Evolutionary conservation across 2,113 vertebrate genomes (phyloP).

Genomic region (Brevimyrus niger): DNA sequence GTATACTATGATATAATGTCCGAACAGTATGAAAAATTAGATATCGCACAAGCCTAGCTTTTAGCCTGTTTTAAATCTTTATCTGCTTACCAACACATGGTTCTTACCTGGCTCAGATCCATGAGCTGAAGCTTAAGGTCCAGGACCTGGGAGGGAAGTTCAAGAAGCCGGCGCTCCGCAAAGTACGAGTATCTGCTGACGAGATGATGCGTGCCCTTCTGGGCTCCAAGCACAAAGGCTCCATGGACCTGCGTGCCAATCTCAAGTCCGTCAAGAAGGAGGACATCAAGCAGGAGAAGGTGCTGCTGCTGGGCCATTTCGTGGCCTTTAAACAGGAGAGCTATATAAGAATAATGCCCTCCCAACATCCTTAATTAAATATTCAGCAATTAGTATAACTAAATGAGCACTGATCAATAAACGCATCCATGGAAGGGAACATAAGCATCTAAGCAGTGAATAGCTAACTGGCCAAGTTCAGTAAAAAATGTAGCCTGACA

Average conservation of each 20-base stretch:
- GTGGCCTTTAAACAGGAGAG: background rate
- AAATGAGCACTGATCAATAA: background rate
- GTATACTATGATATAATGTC: background rate
- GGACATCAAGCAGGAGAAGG: slow-evolving; percentile 84
- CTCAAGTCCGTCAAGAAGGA: slow-evolving; percentile 99
- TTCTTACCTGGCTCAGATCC: slow-evolving; percentile 61
- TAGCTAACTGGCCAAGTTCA: background rate
- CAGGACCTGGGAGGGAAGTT: slow-evolving; percentile 92
- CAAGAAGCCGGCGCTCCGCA: slow-evolving; percentile 83
- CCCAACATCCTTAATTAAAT: background rate
- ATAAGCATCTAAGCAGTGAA: background rate
- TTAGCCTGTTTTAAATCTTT: background rate
- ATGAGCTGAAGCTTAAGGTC: slow-evolving; percentile 90
- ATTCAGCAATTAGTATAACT: background rate
- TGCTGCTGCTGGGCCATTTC: slow-evolving; percentile 18
- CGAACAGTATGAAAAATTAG: background rate
- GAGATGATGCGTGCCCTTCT: slow-evolving; percentile 95
- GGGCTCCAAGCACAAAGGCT: slow-evolving; percentile 97
- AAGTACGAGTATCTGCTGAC: slow-evolving; percentile 88
- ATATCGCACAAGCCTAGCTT: background rate
- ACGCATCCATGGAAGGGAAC: background rate
- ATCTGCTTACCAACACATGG: background rate
- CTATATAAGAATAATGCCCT: background rate
- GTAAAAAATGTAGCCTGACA: background rate
- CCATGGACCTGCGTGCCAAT: slow-evolving; percentile 92